Evolutionary conservation across 2,113 vertebrate species (phyloP).

Genomic region (Leptocoma aspasia): DNA sequence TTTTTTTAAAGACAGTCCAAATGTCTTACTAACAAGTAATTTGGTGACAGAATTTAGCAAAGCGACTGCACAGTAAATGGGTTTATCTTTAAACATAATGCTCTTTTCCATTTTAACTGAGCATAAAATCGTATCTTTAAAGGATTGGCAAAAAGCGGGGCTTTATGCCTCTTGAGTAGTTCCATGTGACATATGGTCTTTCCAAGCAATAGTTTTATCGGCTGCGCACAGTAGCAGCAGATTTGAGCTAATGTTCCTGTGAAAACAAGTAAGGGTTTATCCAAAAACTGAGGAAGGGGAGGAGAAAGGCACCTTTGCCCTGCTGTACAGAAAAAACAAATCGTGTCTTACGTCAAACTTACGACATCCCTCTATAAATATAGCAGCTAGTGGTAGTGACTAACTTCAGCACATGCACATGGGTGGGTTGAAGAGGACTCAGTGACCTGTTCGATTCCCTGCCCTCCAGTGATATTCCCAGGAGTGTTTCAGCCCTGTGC

Average conservation of each 20-base stretch:
- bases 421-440: neutral
- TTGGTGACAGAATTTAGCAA: slow-evolving; percentile 64
- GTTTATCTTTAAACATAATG: slow-evolving; percentile 71
- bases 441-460: neutral
- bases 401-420: neutral
- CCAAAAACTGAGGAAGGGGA: slow-evolving; percentile 60
- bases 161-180: slow-evolving; percentile 63
- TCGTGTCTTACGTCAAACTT: neutral
- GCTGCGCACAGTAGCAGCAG: slow-evolving; percentile 60
- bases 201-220: slow-evolving; percentile 66
- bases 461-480: neutral
- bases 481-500: neutral
- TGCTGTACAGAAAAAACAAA: slow-evolving; percentile 43
- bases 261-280: slow-evolving; percentile 73
- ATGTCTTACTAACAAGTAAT: slow-evolving; percentile 62
- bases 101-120: slow-evolving; percentile 76
- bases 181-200: slow-evolving; percentile 76
- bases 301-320: slow-evolving; percentile 48
- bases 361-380: slow-evolving; percentile 47
- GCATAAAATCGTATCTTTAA: slow-evolving; percentile 72
- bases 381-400: neutral
- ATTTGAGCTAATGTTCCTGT: slow-evolving; percentile 71
- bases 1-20: neutral
- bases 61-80: slow-evolving; percentile 48
- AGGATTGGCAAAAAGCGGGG: slow-evolving; percentile 44